Evolutionary conservation across 2,797 vertebrate species (phyloP).

Genomic region (Momotus momota): DNA sequence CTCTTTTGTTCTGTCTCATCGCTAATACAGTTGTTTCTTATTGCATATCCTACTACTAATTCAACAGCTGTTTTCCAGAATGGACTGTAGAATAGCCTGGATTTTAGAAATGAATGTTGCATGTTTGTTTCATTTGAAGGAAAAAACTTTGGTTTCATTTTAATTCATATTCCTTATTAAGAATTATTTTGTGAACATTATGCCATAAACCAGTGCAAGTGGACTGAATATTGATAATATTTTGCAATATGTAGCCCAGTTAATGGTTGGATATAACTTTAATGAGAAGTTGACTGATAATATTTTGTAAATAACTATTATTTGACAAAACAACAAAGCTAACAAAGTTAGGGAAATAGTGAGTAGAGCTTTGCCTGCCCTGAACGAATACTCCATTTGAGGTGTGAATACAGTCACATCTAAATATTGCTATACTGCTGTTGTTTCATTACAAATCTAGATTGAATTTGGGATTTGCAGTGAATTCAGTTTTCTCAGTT

Average conservation of each 20-base stretch:
- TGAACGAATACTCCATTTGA: not conserved
- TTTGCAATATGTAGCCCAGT: not conserved
- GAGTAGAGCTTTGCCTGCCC: not conserved
- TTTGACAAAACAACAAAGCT: not conserved
- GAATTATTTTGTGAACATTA: not conserved
- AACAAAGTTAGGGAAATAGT: not conserved
- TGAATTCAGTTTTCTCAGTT: not conserved
- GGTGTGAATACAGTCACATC: not conserved
- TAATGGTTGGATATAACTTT: not conserved
- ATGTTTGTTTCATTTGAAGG: not conserved
- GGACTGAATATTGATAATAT: not conserved
- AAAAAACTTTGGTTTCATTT: not conserved
- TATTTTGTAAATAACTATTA: not conserved
- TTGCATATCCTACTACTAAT: not conserved
- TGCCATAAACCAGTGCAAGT: not conserved
- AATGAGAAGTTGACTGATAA: not conserved
- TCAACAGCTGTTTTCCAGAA: not conserved
- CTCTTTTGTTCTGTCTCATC: not conserved
- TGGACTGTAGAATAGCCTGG: not conserved
- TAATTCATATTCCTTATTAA: not conserved
- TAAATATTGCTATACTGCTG: not conserved
- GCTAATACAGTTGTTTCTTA: not conserved
- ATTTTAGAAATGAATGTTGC: not conserved
- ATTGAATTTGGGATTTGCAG: not conserved
- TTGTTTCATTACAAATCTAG: not conserved